Base-by-base conservation (phyloP, 2,797 vertebrate species). In the Tiaroga cobitis region DNA sequence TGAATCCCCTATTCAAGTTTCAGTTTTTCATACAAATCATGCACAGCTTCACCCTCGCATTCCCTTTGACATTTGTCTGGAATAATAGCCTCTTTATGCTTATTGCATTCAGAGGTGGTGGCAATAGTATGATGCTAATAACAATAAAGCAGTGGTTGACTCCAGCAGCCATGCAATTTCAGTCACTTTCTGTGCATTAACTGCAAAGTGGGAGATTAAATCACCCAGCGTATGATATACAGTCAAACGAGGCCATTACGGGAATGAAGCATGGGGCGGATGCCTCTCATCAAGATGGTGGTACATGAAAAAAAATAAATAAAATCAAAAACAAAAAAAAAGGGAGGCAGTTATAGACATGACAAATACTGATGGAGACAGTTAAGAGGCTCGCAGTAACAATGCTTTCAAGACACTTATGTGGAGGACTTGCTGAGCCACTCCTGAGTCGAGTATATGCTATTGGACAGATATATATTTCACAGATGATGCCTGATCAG, bases 131-230 rank as follows among this genome's bases (percentile, higher is more conserved):
- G 81, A 56, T 84, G 86, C 85, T 92, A 91, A 92, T 90, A 89
- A 90, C 90, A 91, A 93, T 92, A 89, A 91, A 89, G 81, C 92
- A 86, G 88, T 72, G 74, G 75, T 90, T 89, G 90, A 90, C 91
- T 90, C 90, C 67, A 89, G 83, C 80, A 61, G 90, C 75, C 91
- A 92, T 93, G 92, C 91, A 89, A 93, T 93, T 90, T 90, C 82
- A 92, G 86, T 90, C 89, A 84, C 91, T 93, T 93, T 91, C 85
- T 89, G 90, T 89, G 89, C 89, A 92, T 92, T 89, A 90, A 90
- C 86, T 88, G 90, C 90, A 93, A 92, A 92, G 90, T 91, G 89
- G 83, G 90, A 90, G 89, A 93, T 93, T 94, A 86, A 91, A 92
- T 93, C 88, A 90, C 89, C 88, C 88, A 86, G 89, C 87, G 89